Conservation (phyloP, 2,113 vertebrate species). For the Anser cygnoides region DNA sequence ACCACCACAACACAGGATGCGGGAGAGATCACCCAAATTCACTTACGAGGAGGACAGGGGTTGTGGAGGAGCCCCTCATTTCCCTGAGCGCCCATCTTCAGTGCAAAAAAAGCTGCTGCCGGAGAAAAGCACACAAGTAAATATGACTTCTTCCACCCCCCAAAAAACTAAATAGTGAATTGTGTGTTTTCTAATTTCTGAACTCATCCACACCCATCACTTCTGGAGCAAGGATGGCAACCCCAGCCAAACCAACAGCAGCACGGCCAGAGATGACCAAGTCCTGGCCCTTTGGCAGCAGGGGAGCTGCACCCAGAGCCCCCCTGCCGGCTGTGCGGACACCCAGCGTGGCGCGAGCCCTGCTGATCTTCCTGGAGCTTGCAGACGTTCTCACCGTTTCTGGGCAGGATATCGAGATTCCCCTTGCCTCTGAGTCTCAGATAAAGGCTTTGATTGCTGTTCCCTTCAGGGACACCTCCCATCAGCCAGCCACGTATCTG, state of each 20-base stretch:
- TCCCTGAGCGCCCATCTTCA: neutral
- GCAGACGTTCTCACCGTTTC: neutral
- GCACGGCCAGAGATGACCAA: neutral
- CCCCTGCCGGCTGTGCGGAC: no score
- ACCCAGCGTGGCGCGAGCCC: rapidly evolving
- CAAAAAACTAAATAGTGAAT: neutral
- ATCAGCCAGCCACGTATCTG: neutral
- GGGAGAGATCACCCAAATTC: neutral
- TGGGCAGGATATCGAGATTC: neutral
- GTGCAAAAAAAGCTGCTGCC: neutral
- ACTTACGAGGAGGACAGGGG: neutral
- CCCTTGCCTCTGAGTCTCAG: neutral
- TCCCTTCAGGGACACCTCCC: neutral
- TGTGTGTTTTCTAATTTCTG: neutral
- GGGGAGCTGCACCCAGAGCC: neutral
- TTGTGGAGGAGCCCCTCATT: neutral
- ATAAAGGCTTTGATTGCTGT: neutral
- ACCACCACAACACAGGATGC: neutral
- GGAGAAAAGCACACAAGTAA: neutral
- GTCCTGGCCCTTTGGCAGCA: rapidly evolving
- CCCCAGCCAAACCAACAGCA: neutral
- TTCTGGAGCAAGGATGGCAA: neutral
- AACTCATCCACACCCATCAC: neutral
- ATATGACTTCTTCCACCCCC: rapidly evolving
- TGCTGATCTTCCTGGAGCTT: neutral